A percentile compares a stretch with the other conserved stretches of the same genome.
phyloP scores from a whole-genome alignment of 2,888 invertebrate species.

The Hymenopus coronatus region DNA sequence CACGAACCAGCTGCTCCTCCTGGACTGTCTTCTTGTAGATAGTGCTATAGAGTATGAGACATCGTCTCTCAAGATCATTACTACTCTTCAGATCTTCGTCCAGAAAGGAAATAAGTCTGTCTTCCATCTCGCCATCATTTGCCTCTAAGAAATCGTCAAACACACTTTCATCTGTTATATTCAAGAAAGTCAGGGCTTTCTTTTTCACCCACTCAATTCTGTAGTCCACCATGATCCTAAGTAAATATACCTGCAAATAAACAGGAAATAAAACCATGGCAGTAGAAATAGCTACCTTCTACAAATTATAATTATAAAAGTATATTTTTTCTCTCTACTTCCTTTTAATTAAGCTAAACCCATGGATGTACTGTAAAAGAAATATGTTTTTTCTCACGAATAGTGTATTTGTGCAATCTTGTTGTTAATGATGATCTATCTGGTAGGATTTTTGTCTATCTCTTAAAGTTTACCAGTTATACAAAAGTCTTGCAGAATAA shows the following conservation, averaged over 20 bases:
- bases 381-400: too few species aligned
- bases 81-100: slow-evolving; percentile 52
- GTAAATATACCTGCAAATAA: neutral
- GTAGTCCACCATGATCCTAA: slow-evolving; percentile 47
- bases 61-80: slow-evolving; percentile 54
- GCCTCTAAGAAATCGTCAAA: slow-evolving; percentile 59
- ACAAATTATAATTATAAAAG: too few species aligned
- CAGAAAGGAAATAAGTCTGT: slow-evolving; percentile 54
- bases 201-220: slow-evolving; percentile 70
- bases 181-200: slow-evolving; percentile 57
- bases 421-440: too few species aligned
- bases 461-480: too few species aligned
- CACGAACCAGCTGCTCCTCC: slow-evolving; percentile 68
- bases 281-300: too few species aligned
- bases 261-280: neutral
- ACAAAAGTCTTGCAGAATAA: too few species aligned
- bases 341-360: too few species aligned
- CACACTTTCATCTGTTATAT: slow-evolving; percentile 53
- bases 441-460: too few species aligned
- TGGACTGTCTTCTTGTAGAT: slow-evolving; percentile 70
- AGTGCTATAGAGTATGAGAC: slow-evolving; percentile 66
- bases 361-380: too few species aligned
- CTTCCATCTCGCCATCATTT: slow-evolving; percentile 53
- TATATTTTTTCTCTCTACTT: too few species aligned
- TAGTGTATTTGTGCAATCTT: too few species aligned